Evolutionary conservation across 2,888 invertebrate genomes (phyloP), one percentile per base, ranked within the genome.

Genomic region (Amphipoea oculea): DNA sequence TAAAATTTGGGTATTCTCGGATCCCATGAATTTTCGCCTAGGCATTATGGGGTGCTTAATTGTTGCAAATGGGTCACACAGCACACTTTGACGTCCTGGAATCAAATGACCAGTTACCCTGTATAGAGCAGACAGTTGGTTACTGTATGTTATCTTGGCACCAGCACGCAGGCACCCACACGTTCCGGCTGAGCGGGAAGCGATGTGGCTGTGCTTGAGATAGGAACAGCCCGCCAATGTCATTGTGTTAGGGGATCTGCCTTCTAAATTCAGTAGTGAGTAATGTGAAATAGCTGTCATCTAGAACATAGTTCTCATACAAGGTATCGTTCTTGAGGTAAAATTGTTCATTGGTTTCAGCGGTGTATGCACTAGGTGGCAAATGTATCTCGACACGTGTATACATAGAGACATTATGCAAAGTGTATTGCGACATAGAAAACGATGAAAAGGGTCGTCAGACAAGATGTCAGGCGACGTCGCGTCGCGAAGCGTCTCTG

Each of bases 71-170:
- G 57, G 4, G 9, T 23, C 3, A 11, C 57, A n/a, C n/a, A n/a
- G n/a, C n/a, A n/a, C n/a, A 11, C 23, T 57, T 57, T 57, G 11
- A 11, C 4, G 1, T 57, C 57, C 57, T 23, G 23, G 57, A 23
- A 9, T 23, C 11, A 57, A 57, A 57, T 57, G 4, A 57, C 0
- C 11, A 57, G 11, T 57, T n/a, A 57, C n/a, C 23, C 57, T 57
- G 57, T 57, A 57, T 66, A 57, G n/a, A 1, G 4, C n/a, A 60
- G 12, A 60, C 42, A 66, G n/a, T 51, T 20, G 29, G 48, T 76
- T 57, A 66, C 42, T 67, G 9, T 68, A 6, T 54, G 68, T 73
- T 85, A 81, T 82, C 85, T 68, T 4, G 14, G 42, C n/a, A 62
- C 12, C 14, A 17, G 23, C 23, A 20, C 0, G 1, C 62, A 40